Percentiles rank a stretch among this genome's conserved stretches.
Conservation (phyloP, 92 coral and sea anemone genomes). For the Ricordea florida region DNA sequence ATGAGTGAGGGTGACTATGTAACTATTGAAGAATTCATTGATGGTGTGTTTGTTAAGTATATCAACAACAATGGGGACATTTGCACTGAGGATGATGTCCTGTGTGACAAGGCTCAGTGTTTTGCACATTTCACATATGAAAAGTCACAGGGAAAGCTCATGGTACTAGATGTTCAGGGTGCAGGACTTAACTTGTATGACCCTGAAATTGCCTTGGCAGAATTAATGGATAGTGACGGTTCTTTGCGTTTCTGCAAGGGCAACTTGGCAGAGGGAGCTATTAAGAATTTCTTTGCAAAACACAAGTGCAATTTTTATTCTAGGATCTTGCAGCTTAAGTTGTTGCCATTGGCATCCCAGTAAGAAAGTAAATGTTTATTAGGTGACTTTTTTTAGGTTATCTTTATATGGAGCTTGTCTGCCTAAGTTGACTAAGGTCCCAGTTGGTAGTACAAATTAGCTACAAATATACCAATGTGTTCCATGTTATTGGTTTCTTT, state of each 20-base stretch:
- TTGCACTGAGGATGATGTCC: conserved; percentile 6
- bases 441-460: conserved; percentile 27
- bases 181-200: not conserved
- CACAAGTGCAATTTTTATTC: conserved; percentile 14
- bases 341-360: not conserved
- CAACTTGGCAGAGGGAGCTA: conserved; percentile 18
- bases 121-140: not conserved
- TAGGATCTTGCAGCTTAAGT: conserved; percentile 23
- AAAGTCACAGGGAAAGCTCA: conserved; percentile 17
- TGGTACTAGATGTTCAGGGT: conserved; percentile 24
- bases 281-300: conserved; percentile 16
- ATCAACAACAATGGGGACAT: conserved; percentile 57
- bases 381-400: not conserved
- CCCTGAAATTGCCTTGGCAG: conserved; percentile 27
- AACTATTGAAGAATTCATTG: conserved; percentile 63
- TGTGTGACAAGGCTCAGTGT: not conserved
- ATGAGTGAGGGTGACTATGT: conserved; percentile 55
- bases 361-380: too few relatives aligned
- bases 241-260: conserved; percentile 16
- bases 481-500: too few relatives aligned
- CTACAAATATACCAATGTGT: too few relatives aligned
- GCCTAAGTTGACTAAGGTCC: conserved; percentile 20
- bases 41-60: conserved; percentile 60
- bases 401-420: conserved; percentile 3
- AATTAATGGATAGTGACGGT: conserved; percentile 1